Percentiles rank a stretch among this genome's conserved stretches.
Conservation (phyloP, 2,888 invertebrate genomes). For the Trichacis sp. region DNA sequence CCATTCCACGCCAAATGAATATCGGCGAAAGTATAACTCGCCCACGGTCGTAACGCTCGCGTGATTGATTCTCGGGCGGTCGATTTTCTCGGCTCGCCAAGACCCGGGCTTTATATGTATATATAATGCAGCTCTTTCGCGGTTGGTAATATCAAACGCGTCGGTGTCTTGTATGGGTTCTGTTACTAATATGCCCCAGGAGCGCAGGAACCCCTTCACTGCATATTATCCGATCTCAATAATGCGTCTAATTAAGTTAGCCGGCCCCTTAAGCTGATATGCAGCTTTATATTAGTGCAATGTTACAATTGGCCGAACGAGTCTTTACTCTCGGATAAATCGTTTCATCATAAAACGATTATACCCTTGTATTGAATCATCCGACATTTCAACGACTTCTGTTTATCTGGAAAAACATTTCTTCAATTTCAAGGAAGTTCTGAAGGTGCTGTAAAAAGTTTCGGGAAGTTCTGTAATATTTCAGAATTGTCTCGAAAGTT, state of each 20-base stretch:
- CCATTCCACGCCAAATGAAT: too few relatives aligned
- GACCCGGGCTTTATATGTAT: constrained; percentile 28
- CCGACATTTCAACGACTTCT: too few relatives aligned
- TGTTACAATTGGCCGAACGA: constrained; percentile 43
- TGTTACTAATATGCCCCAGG: constrained; percentile 65
- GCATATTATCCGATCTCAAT: constrained; percentile 70
- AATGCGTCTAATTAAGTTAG: constrained; percentile 69
- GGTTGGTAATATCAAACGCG: constrained; percentile 69
- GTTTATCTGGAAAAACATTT: too few relatives aligned
- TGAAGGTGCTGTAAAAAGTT: too few relatives aligned
- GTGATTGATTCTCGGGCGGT: constrained; percentile 34
- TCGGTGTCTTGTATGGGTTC: constrained; percentile 65
- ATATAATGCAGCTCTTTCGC: constrained; percentile 42
- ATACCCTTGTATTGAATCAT: too few relatives aligned
- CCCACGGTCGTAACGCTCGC: constrained; percentile 28
- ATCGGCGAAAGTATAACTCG: constrained; percentile 14
- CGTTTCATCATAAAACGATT: too few relatives aligned
- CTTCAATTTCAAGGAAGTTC: too few relatives aligned
- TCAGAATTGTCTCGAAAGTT: too few relatives aligned
- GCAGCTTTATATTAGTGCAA: constrained; percentile 63
- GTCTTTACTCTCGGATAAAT: too few relatives aligned
- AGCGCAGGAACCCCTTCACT: constrained; percentile 64
- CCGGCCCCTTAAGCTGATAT: constrained; percentile 66
- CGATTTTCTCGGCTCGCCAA: constrained; percentile 29
- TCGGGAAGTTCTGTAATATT: too few relatives aligned